phyloP scores from a whole-genome alignment of 2,888 invertebrate genomes.

The Ophion obscuratus region DNA sequence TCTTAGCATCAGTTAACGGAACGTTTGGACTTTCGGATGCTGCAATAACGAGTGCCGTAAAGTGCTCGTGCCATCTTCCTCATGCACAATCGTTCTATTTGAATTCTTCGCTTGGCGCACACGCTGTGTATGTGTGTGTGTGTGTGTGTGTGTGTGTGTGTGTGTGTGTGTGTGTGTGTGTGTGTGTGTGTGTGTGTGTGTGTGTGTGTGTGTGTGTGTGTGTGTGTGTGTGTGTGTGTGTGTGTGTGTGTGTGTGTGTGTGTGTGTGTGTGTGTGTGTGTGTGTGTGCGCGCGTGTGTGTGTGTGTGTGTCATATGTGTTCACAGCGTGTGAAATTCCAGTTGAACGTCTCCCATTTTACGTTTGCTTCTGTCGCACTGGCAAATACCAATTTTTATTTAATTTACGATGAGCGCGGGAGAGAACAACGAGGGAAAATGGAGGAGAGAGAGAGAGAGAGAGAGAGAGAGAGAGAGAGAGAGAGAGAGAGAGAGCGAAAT shows the following conservation, averaged over 20 bases:
- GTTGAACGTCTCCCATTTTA: constrained; percentile 31
- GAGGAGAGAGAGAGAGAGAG: too few species aligned
- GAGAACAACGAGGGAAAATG: constrained; percentile 28
- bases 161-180: too few species aligned
- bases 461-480: too few species aligned
- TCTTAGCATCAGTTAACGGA: constrained; percentile 34
- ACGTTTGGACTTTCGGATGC: constrained; percentile 43
- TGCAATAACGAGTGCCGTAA: constrained; percentile 54
- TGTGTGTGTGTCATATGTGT: neutral
- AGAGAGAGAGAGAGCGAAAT: neutral
- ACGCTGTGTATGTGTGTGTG: too few species aligned
- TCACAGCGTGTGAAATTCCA: constrained; percentile 46
- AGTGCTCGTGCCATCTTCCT: constrained; percentile 42
- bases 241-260: too few species aligned
- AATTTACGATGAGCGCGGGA: constrained; percentile 46
- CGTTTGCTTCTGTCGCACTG: constrained; percentile 35
- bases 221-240: too few species aligned
- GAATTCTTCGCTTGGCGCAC: neutral
- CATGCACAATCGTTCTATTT: constrained; percentile 28
- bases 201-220: too few species aligned
- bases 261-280: too few species aligned
- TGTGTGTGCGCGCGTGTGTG: too few species aligned
- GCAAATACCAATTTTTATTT: constrained; percentile 49
- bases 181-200: too few species aligned
- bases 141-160: too few species aligned